Evolutionary conservation across 2,797 vertebrate genomes (phyloP).

Genomic region (Ambastaia sidthimunki): DNA sequence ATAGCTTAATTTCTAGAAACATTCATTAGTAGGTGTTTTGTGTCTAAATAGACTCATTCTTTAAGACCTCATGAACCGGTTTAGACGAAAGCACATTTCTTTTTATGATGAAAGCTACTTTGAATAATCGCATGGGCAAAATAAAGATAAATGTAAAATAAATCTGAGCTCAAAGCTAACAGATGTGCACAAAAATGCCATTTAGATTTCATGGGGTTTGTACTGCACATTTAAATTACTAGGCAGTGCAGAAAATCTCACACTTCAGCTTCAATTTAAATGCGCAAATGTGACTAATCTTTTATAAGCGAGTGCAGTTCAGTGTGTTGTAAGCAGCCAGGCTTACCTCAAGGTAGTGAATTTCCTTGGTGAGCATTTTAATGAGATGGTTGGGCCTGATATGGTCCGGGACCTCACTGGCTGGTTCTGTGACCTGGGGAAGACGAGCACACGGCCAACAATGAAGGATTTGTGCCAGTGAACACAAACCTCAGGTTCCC

Average conservation of each 20-base stretch:
- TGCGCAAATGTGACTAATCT: not conserved
- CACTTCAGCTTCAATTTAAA: not conserved
- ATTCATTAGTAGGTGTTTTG: too few species aligned
- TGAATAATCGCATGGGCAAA: not conserved
- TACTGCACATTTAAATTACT: not conserved
- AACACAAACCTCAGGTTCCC: slow-evolving; percentile 19
- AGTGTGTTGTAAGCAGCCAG: not conserved
- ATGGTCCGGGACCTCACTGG: slow-evolving; percentile 96
- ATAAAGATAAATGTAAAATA: not conserved
- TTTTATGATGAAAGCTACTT: not conserved
- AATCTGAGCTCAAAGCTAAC: not conserved
- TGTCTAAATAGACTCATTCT: too few species aligned
- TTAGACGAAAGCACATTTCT: not conserved
- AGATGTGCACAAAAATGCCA: not conserved
- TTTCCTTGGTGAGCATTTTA: slow-evolving; percentile 98
- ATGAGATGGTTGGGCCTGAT: slow-evolving; percentile 97
- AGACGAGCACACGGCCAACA: slow-evolving; percentile 39
- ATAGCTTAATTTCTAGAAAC: not conserved
- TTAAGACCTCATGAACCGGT: too few species aligned
- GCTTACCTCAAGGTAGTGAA: slow-evolving; percentile 95
- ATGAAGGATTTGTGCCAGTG: slow-evolving; percentile 41
- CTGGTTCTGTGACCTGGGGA: slow-evolving; percentile 87
- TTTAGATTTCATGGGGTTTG: not conserved
- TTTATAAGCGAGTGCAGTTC: not conserved
- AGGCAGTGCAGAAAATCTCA: too few species aligned